phyloP scores from a whole-genome alignment of 2,888 invertebrate genomes.

The Polyommatus icarus region DNA sequence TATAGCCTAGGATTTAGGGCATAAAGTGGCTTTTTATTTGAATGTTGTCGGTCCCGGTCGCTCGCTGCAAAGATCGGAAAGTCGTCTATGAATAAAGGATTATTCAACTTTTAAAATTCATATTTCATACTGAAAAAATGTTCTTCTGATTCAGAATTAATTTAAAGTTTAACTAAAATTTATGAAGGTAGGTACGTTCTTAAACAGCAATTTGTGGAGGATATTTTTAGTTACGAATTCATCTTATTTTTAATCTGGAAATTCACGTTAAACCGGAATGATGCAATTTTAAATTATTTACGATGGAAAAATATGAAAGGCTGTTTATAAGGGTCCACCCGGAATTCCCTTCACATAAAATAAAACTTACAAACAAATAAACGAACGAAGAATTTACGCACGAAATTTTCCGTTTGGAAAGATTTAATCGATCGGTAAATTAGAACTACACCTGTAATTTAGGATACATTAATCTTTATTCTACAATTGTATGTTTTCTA shows the following conservation, averaged over 20 bases:
- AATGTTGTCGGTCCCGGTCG: too few species aligned
- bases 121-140: too few species aligned
- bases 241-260: not conserved
- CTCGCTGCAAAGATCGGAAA: too few species aligned
- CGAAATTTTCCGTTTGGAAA: not conserved
- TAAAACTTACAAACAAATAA: not conserved
- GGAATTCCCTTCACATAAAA: not conserved
- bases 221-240: not conserved
- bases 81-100: too few species aligned
- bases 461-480: too few species aligned
- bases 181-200: not conserved
- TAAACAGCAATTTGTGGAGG: not conserved
- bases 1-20: too few species aligned
- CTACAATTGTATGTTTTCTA: too few species aligned
- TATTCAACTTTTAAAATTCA: too few species aligned
- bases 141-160: too few species aligned
- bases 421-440: not conserved
- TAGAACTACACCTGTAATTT: too few species aligned
- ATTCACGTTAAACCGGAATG: not conserved
- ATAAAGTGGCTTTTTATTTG: too few species aligned
- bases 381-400: not conserved
- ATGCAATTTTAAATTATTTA: not conserved
- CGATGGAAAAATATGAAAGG: constrained; percentile 6
- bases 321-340: not conserved
- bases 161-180: not conserved